These are phyloP conservation scores for Acromyrmex charruanus DNA, from an alignment of 1,140 invertebrate genomes.

Conservation along the genomic window DNA sequence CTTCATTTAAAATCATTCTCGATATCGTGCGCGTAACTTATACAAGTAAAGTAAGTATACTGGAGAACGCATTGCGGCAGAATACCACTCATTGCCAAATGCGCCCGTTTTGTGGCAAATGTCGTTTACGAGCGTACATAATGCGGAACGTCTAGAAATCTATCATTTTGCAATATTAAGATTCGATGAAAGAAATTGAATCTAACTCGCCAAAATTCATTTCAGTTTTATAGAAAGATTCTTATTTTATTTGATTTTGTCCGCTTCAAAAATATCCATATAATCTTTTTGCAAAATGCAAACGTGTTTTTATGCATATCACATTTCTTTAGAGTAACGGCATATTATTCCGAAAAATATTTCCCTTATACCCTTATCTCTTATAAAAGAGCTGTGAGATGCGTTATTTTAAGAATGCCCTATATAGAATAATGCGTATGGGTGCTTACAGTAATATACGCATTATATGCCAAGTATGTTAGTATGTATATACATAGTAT, in stretches of 20 bases:
- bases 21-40: constrained; percentile 78
- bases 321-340: background rate
- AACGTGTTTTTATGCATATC: background rate
- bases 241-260: background rate
- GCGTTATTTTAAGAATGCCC: background rate
- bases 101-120: constrained; percentile 56
- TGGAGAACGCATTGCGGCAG: constrained; percentile 81
- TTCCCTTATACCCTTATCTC: background rate
- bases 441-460: background rate
- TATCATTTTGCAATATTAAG: constrained; percentile 8
- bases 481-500: no score
- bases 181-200: background rate
- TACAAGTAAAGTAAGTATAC: constrained; percentile 74
- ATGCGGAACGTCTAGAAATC: background rate
- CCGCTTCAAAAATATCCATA: background rate
- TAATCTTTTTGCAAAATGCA: background rate
- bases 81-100: constrained; percentile 80
- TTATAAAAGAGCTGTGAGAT: background rate
- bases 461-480: constrained; percentile 4
- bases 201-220: background rate
- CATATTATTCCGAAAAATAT: background rate
- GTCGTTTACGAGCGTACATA: constrained; percentile 16
- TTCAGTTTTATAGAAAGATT: background rate
- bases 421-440: constrained; percentile 12
- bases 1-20: constrained; percentile 42